These are phyloP conservation scores for Leucoraja erinaceus DNA, from an alignment of 2,113 vertebrate species.

Conservation along the genomic window DNA sequence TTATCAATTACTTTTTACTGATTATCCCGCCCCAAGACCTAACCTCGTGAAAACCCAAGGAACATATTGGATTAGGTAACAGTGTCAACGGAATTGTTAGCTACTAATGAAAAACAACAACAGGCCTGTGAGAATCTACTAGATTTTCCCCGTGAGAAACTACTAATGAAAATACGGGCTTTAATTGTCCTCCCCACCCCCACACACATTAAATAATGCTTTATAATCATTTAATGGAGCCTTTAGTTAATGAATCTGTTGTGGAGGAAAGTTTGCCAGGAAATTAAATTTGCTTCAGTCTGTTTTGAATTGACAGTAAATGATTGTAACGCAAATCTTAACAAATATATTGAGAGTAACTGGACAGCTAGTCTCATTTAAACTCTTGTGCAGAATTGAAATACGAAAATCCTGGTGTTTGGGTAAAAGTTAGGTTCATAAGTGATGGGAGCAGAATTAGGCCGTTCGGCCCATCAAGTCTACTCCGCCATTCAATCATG, in stretches of 20 bases:
- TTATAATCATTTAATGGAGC: slow-evolving; percentile 26
- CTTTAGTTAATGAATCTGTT: slow-evolving; percentile 38
- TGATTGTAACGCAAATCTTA: background rate
- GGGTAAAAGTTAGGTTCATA: background rate
- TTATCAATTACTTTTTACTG: slow-evolving; percentile 30
- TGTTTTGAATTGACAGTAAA: background rate
- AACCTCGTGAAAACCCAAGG: slow-evolving; percentile 12
- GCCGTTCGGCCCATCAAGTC: too few relatives aligned
- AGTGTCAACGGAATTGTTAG: slow-evolving; percentile 24
- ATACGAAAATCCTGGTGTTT: too few relatives aligned
- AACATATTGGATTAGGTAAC: slow-evolving; percentile 25
- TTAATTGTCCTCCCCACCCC: slow-evolving; percentile 18
- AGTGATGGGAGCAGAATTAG: too few relatives aligned
- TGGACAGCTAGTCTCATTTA: background rate
- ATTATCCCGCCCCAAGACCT: background rate
- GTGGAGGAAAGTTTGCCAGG: slow-evolving; percentile 24
- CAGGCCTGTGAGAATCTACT: slow-evolving; percentile 17
- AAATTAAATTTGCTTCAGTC: slow-evolving; percentile 35
- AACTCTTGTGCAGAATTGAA: background rate
- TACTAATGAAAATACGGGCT: slow-evolving; percentile 35
- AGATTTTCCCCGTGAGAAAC: background rate
- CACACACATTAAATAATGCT: slow-evolving; percentile 37
- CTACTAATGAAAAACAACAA: slow-evolving; percentile 36
- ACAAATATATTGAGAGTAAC: background rate
- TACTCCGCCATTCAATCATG: too few relatives aligned